These are phyloP conservation scores for Leptobrachium leishanense DNA, from an alignment of 2,113 vertebrate species.

Conservation along the genomic window DNA sequence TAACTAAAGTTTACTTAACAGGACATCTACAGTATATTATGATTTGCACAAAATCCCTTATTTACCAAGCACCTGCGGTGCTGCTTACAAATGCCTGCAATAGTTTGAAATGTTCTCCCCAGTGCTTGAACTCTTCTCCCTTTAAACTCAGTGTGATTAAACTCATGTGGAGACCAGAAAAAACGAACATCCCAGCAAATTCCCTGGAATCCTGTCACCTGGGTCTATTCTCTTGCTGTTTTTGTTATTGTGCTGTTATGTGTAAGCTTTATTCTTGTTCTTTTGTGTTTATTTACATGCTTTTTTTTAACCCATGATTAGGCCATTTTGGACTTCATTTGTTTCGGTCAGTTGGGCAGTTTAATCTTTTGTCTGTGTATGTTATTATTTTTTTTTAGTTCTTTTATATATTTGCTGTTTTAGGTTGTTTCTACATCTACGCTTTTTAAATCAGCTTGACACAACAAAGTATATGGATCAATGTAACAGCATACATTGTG, in stretches of 20 bases:
- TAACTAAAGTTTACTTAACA: constrained; percentile 24
- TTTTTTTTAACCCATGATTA: not conserved
- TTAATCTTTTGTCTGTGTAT: no score
- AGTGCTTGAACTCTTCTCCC: constrained; percentile 24
- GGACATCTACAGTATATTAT: not conserved
- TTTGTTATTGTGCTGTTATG: not conserved
- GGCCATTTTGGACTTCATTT: no score
- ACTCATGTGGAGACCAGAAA: constrained; percentile 15
- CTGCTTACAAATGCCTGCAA: constrained; percentile 25
- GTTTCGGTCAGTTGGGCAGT: no score
- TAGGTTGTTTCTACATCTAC: no score
- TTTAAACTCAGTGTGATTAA: constrained; percentile 36
- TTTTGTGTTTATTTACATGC: not conserved
- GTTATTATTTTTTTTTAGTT: no score
- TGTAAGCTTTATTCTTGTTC: not conserved
- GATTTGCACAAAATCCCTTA: constrained; percentile 19
- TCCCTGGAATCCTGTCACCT: not conserved
- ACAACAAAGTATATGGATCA: no score
- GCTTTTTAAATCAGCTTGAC: no score
- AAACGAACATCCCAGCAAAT: constrained; percentile 15
- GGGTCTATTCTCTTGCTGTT: not conserved
- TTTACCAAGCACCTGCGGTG: constrained; percentile 43
- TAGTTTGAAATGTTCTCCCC: not conserved
- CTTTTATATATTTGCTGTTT: no score
- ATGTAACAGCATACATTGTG: no score